Base-by-base conservation (phyloP, 2,888 invertebrate genomes). In the Aethes cnicana region DNA sequence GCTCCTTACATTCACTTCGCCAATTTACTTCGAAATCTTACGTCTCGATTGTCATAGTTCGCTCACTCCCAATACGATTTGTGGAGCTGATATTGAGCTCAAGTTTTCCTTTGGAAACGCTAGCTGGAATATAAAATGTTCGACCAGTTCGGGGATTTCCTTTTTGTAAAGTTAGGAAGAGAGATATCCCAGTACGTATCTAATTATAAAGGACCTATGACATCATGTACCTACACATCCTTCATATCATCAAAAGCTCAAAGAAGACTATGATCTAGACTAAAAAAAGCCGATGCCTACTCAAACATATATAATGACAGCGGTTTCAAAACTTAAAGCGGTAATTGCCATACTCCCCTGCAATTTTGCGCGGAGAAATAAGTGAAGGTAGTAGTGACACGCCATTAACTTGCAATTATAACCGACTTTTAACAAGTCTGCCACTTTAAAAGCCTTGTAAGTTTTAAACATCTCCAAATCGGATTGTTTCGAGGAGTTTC, bases 401-500 rank as follows among this genome's bases (percentile, higher is more conserved):
- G 39, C 54, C 37, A 54, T 55, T 56, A 56, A 53, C 52, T 47
- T 42, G 49, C 58, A 68, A 69, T 69, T 68, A 65, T 54, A 56
- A 35, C 47, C 47, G 63, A 64, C 57, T 61, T 60, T 61, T 54
- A 57, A 56, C 58, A 63, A 68, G 57, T 67, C 66, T 62, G 57
- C 42, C 39, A 57, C 57, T 57, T 60, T 53, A 58, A 60, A 55
- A 41, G 43, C 52, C 50, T 58, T 61, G 33, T 32, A 20, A 36
- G 17, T 47, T 47, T 36, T 21, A 28, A 55, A 55, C 32, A 25
- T 47, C 66, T 69, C 69, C 65, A 68, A 72, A 63, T 62, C 63
- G 56, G 52, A 64, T 64, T 66, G 61, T 64, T 68, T 62, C 60
- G 58, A 58, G 64, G 67, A 71, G 64, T 66, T 74, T 69, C 66